Base-by-base conservation (phyloP, 2,888 invertebrate genomes). In the Linyphia triangularis region DNA sequence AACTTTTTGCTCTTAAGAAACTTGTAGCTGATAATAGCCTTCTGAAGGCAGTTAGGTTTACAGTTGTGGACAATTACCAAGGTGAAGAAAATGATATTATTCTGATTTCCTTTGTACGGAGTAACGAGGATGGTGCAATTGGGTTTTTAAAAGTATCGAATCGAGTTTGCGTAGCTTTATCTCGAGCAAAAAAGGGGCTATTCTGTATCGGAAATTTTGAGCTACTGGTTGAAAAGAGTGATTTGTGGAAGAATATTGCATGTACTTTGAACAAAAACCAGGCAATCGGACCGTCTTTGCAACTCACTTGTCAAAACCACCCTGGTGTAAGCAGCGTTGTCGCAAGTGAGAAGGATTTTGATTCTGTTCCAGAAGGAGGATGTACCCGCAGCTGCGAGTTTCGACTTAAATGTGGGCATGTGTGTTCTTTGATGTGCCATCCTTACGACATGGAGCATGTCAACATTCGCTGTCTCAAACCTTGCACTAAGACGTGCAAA, bases 331-430 rank as follows among this genome's bases (percentile, higher is more conserved):
- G 16, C 13, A 88, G 51, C 33, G 59, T 43, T 37, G 84, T 90
- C 24, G 2, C 61, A 1, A 43, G 37, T 78, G 81, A 57, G n/a
- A 28, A 57, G 26, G 86, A 89, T 69, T 89, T 89, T 70, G 70
- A 79, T 33, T 33, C 73, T 69, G 86, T 84, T 0, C 84, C 81
- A 1, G 86, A 89, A 59, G 90, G 90, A 16, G 90, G 93, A 0
- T 93, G 93, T 90, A 72, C 63, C 30, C 61, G 90, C 40, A 89
- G 90, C 2, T 93, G 93, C 90, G 90, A 91, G n/a, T 82, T 89
- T 77, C 85, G 91, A 24, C 91, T 93, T 37, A 33, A 82, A 1
- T 93, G 93, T 90, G 93, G 93, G 1, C 93, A 93, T 90, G 83
- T 77, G 0, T 93, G 93, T 90, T 85, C 85, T 5, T 88, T 90